These are phyloP conservation scores for Aphis craccivora DNA, from an alignment of 1,140 invertebrate species.

Conservation along the genomic window DNA sequence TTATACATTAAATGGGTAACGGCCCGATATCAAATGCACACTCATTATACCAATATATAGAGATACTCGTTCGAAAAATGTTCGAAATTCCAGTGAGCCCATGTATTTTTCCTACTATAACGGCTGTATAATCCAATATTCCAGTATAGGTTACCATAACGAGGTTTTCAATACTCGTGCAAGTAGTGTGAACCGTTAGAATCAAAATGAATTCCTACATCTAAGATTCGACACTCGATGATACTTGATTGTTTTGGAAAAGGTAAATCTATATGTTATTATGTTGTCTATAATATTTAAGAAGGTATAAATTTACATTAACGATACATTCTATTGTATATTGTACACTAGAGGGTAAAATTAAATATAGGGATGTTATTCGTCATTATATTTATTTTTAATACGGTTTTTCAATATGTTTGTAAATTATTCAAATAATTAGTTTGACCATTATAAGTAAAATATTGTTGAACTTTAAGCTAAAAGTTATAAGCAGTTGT, in stretches of 20 bases:
- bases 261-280: neutral
- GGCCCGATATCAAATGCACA: neutral
- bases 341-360: too few relatives aligned
- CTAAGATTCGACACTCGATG: neutral
- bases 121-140: neutral
- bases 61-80: neutral
- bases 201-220: neutral
- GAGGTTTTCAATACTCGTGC: neutral
- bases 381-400: too few relatives aligned
- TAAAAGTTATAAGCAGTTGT: too few relatives aligned
- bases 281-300: too few relatives aligned
- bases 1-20: neutral
- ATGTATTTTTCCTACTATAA: neutral
- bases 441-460: too few relatives aligned
- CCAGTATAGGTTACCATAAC: neutral
- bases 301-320: too few relatives aligned
- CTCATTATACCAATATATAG: neutral
- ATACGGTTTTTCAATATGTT: too few relatives aligned
- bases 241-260: neutral
- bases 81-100: neutral
- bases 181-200: neutral
- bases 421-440: too few relatives aligned
- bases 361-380: too few relatives aligned
- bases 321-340: too few relatives aligned
- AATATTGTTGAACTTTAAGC: too few relatives aligned